Base-by-base conservation (phyloP, 2,113 vertebrate genomes). In the Tricholaema leucomelas region DNA sequence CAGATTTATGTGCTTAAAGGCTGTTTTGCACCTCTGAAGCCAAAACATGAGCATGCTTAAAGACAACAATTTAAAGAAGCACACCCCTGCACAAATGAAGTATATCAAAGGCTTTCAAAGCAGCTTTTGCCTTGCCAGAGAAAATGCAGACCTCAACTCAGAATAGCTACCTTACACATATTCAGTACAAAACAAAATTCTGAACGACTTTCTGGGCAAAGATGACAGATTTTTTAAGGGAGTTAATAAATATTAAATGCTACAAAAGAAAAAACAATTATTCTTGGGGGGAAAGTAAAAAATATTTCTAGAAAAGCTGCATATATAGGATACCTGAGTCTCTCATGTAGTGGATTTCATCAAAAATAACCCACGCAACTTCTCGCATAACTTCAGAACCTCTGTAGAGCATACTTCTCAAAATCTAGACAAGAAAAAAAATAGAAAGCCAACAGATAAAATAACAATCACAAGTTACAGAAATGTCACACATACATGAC, bases 261-360 rank as follows among this genome's bases (percentile, higher is more conserved):
- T 71, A 67, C 12, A 72, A 72, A 78, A 61, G 10, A 38, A 73
- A 63, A 61, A 25, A 0, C 15, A 15, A 27, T 3, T 30, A 3
- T 24, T 73, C 8, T 72, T 23, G 5, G 4, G 6, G 3, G 4
- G n/a, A 58, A 75, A 40, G 12, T 56, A 33, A 1, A 9, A 59
- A 18, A 38, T 0, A 61, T 25, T 46, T 55, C 2, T 27, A 31
- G 12, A 61, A 54, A 71, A 70, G 42, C 0, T 30, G 12, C 63
- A 69, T 5, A 48, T 35, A 50, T 3, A 71, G 36, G 44, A 58
- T 96, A 99, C 99, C 99, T 94, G 98, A 96, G 95, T 99, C 99
- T 97, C 99, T 99, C 99, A 99, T 99, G 96, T 99, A 99, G 96
- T 99, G 99, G 91, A 99, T 99, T 98, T 99, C 99, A 94, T 99